Evolutionary conservation across 2,888 invertebrate species (phyloP).

Genomic region (Candidula unifasciata): DNA sequence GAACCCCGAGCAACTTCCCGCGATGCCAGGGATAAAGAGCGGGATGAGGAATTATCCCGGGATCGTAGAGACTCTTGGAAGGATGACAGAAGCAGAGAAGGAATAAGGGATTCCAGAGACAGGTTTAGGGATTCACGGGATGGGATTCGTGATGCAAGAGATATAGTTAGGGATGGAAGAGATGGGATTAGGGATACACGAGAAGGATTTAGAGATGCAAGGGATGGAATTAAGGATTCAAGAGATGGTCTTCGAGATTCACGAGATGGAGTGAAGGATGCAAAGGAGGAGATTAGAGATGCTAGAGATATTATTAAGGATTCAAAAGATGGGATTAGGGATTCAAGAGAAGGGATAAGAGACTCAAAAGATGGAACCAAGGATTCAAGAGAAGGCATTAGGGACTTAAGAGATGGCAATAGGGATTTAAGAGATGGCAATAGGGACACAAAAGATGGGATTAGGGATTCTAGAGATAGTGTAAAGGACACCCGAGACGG

Average conservation of each 20-base stretch:
- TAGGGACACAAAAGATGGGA: background rate
- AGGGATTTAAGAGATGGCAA: constrained; percentile 43
- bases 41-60: constrained; percentile 41
- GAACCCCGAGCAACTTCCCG: constrained; percentile 44
- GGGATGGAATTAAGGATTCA: constrained; percentile 34
- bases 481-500: constrained; percentile 40
- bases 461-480: constrained; percentile 19
- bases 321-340: background rate
- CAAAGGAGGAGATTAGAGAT: constrained; percentile 46
- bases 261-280: constrained; percentile 38
- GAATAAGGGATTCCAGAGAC: constrained; percentile 43
- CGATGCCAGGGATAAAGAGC: constrained; percentile 47
- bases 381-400: constrained; percentile 45
- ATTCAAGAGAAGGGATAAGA: constrained; percentile 51
- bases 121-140: constrained; percentile 19
- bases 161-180: background rate
- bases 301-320: constrained; percentile 33
- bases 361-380: constrained; percentile 42
- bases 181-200: background rate
- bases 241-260: constrained; percentile 46
- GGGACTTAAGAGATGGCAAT: constrained; percentile 21
- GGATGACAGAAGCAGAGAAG: constrained; percentile 43
- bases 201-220: constrained; percentile 27
- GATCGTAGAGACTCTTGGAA: constrained; percentile 52
- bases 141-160: background rate